Percentiles rank a stretch among this genome's conserved stretches.
phyloP scores from a whole-genome alignment of 2,888 invertebrate genomes.

The Autographa gamma region DNA sequence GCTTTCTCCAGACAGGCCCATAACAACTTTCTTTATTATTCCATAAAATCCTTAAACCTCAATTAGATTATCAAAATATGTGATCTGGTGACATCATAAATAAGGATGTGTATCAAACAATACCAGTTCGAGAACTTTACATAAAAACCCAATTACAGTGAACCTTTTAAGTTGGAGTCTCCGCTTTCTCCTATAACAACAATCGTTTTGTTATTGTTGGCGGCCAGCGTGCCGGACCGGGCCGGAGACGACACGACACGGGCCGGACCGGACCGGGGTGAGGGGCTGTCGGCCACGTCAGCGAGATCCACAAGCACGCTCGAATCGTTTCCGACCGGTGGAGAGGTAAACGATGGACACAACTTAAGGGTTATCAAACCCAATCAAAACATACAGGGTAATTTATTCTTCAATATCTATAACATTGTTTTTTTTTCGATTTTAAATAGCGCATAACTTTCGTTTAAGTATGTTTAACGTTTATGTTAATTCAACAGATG shows the following conservation, averaged over 20 bases:
- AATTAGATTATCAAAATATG: conserved; percentile 4
- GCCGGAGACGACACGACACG: conserved; percentile 20
- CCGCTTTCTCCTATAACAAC: conserved; percentile 49
- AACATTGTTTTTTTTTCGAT: not conserved
- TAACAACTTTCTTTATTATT: not conserved
- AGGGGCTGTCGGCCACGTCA: conserved; percentile 12
- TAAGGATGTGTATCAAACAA: conserved; percentile 4
- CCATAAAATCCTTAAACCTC: not conserved
- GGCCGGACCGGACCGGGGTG: not conserved
- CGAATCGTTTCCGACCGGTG: conserved; percentile 27
- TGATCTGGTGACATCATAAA: not conserved
- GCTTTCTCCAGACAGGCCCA: not conserved
- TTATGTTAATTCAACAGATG: too few relatives aligned
- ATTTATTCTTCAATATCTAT: too few relatives aligned
- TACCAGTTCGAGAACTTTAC: conserved; percentile 6
- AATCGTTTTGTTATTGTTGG: conserved; percentile 44
- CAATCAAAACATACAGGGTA: too few relatives aligned
- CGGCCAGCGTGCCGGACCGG: conserved; percentile 11
- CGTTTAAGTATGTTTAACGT: too few relatives aligned
- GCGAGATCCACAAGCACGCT: conserved; percentile 33
- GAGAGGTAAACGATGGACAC: conserved; percentile 24
- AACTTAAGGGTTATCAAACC: conserved; percentile 24
- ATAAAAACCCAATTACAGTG: conserved; percentile 48
- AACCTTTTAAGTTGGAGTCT: conserved; percentile 9
- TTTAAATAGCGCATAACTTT: too few relatives aligned